phyloP scores from a whole-genome alignment of 2,888 invertebrate genomes.

The Trichogramma dendrolimi region DNA sequence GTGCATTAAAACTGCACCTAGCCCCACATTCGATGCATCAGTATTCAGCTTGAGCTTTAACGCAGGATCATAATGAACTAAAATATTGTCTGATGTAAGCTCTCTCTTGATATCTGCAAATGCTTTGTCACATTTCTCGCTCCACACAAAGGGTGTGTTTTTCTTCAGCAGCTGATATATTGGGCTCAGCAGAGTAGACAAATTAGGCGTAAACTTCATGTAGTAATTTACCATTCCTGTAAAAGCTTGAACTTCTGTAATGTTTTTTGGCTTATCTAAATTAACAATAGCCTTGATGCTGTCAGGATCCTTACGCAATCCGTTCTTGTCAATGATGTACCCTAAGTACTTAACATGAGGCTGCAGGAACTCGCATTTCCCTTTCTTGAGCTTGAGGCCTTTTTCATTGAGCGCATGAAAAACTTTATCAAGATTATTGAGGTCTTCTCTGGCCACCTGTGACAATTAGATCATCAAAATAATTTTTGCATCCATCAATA shows the following conservation, averaged over 20 bases:
- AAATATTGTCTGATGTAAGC: no score
- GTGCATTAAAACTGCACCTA: slow-evolving; percentile 16
- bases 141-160: slow-evolving; percentile 8
- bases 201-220: slow-evolving; percentile 16
- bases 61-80: slow-evolving; percentile 31
- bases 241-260: slow-evolving; percentile 19
- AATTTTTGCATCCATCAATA: no score
- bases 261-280: slow-evolving; percentile 27
- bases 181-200: slow-evolving; percentile 12
- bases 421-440: slow-evolving; percentile 1
- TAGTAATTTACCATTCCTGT: slow-evolving; percentile 24
- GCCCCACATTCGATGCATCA: slow-evolving; percentile 14
- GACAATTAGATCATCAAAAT: slow-evolving; percentile 35
- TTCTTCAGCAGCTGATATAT: neutral
- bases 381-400: slow-evolving; percentile 8
- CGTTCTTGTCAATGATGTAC: slow-evolving; percentile 19
- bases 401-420: slow-evolving; percentile 1
- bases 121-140: neutral
- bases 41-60: slow-evolving; percentile 24
- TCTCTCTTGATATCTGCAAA: slow-evolving; percentile 29
- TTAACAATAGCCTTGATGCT: slow-evolving; percentile 30
- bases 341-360: slow-evolving; percentile 19
- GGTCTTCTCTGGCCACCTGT: neutral
- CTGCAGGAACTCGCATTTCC: slow-evolving; percentile 18
- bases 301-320: slow-evolving; percentile 16